phyloP scores from a whole-genome alignment of 35 echinoderm and acorn worm genomes.

The Strongylocentrotus purpuratus region DNA sequence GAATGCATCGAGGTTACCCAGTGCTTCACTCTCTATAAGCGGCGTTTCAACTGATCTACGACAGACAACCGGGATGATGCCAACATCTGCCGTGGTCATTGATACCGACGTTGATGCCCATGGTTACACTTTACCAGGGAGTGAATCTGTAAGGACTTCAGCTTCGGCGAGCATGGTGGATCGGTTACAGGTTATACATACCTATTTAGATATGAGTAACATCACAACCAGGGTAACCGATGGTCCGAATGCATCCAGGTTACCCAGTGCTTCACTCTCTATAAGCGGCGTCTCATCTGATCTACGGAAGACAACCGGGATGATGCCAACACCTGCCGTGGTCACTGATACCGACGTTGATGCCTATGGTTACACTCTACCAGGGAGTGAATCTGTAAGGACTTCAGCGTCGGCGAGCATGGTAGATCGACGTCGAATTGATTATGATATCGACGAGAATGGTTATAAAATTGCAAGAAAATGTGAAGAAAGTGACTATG shows the following conservation, averaged over 20 bases:
- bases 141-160: too few relatives aligned
- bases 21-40: not conserved
- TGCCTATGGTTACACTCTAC: not conserved
- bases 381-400: not conserved
- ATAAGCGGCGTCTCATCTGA: not conserved
- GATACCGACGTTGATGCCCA: not conserved
- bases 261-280: too few relatives aligned
- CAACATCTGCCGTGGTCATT: not conserved
- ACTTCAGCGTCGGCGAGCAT: not conserved
- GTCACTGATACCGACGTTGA: not conserved
- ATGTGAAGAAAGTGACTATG: not conserved
- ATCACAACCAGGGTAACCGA: too few relatives aligned
- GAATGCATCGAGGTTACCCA: not conserved
- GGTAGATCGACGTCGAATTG: not conserved
- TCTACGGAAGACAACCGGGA: not conserved
- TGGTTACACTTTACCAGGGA: not conserved
- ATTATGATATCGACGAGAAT: not conserved
- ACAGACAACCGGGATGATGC: not conserved
- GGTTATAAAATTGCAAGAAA: not conserved
- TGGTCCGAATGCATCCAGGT: too few relatives aligned
- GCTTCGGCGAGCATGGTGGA: not conserved
- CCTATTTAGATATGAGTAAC: too few relatives aligned
- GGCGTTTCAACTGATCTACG: not conserved
- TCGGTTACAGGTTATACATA: too few relatives aligned
- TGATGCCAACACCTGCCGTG: not conserved